phyloP scores from a whole-genome alignment of 2,888 invertebrate species.

The Volucella bombylans region DNA sequence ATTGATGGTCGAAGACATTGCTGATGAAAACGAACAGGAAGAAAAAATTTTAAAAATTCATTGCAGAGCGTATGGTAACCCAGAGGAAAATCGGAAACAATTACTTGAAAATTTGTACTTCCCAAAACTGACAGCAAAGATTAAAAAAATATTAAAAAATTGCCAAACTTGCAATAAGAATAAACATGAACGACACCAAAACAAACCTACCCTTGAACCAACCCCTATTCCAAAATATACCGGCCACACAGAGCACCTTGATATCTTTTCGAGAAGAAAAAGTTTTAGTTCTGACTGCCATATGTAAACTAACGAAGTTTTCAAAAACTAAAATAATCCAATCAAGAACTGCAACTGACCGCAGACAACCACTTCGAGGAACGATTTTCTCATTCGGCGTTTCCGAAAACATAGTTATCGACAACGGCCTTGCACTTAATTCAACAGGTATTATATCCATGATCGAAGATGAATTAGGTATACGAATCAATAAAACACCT shows the following conservation, averaged over 20 bases:
- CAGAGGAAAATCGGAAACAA: no score
- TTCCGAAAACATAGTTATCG: background rate
- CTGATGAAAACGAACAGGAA: no score
- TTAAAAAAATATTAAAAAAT: conserved; percentile 45
- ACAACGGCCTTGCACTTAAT: conserved; percentile 19
- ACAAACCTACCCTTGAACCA: no score
- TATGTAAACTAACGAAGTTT: conserved; percentile 40
- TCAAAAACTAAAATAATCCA: conserved; percentile 23
- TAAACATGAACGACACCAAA: conserved; percentile 34
- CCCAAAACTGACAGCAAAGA: conserved; percentile 50
- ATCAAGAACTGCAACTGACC: conserved; percentile 6
- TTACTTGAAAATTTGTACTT: conserved; percentile 39
- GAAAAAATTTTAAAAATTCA: no score
- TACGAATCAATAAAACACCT: no score
- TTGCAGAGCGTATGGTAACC: no score
- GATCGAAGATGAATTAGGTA: conserved; percentile 7
- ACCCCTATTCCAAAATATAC: conserved; percentile 15
- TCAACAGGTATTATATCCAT: conserved; percentile 8
- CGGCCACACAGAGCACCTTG: conserved; percentile 10
- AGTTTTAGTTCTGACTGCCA: no score
- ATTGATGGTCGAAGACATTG: no score
- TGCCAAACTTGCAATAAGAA: conserved; percentile 49
- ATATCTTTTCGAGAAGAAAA: conserved; percentile 6
- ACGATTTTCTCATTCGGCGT: no score
- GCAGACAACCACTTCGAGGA: background rate